Conservation (phyloP, 1,140 invertebrate genomes). For the Hypothenemus hampei region DNA sequence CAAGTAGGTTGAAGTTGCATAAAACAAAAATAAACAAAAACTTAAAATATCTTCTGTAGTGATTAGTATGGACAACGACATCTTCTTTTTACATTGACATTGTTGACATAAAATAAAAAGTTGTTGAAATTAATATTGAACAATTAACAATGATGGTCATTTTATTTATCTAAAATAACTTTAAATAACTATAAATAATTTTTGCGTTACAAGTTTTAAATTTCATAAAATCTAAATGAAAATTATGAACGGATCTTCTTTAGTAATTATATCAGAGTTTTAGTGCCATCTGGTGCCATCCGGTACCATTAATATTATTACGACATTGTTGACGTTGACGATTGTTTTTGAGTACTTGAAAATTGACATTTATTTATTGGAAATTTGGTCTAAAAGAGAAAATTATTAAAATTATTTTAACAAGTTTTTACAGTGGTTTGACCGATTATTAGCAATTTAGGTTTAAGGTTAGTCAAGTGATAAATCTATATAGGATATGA, state of each 20-base stretch:
- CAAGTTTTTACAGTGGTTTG: background rate
- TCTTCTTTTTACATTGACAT: background rate
- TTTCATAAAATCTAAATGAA: background rate
- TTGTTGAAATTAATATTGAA: background rate
- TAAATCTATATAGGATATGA: constrained; percentile 9
- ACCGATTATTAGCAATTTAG: background rate
- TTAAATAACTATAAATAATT: background rate
- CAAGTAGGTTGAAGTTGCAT: background rate
- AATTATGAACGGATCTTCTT: background rate
- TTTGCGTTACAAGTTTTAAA: background rate
- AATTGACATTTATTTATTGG: background rate
- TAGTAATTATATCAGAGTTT: background rate
- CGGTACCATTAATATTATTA: no score
- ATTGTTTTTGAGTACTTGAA: background rate
- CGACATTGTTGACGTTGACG: background rate
- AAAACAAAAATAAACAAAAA: background rate
- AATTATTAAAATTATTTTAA: background rate
- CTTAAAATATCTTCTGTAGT: background rate
- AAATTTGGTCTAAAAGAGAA: background rate
- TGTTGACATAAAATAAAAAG: background rate
- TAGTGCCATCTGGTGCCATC: no score
- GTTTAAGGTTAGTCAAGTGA: background rate
- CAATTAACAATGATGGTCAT: background rate
- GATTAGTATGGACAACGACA: background rate
- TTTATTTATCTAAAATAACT: background rate